These are phyloP conservation scores for Octopus bimaculoides DNA, from an alignment of 1,140 invertebrate genomes.

Conservation along the genomic window DNA sequence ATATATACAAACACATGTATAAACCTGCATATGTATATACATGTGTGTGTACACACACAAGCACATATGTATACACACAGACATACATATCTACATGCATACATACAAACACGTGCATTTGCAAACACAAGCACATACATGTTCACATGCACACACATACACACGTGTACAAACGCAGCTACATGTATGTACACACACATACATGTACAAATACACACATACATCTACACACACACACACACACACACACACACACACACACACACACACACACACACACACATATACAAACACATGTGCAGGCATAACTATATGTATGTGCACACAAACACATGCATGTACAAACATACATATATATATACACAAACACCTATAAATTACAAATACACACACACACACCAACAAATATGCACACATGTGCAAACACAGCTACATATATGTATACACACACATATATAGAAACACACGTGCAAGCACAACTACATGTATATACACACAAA, in stretches of 20 bases:
- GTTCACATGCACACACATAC: too few species aligned
- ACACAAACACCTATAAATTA: neutral
- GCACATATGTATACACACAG: too few species aligned
- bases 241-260: neutral
- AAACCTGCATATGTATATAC: too few species aligned
- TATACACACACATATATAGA: too few species aligned
- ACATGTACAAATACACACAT: neutral
- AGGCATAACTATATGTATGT: neutral
- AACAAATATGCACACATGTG: neutral
- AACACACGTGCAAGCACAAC: too few species aligned
- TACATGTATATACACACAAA: too few species aligned
- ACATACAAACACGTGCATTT: too few species aligned
- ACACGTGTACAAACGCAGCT: too few species aligned
- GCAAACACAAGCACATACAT: too few species aligned
- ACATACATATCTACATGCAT: too few species aligned
- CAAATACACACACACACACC: neutral
- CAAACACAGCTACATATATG: neutral
- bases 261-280: slow-evolving; percentile 2
- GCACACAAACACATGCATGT: neutral
- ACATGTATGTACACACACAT: neutral
- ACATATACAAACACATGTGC: neutral
- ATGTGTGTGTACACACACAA: too few species aligned
- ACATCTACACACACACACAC: neutral
- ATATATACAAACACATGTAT: too few species aligned
- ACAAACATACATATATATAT: neutral